Evolutionary conservation across 2,888 invertebrate genomes (phyloP), one percentile per base, ranked within the genome.

Genomic region (Cordilura impudica): DNA sequence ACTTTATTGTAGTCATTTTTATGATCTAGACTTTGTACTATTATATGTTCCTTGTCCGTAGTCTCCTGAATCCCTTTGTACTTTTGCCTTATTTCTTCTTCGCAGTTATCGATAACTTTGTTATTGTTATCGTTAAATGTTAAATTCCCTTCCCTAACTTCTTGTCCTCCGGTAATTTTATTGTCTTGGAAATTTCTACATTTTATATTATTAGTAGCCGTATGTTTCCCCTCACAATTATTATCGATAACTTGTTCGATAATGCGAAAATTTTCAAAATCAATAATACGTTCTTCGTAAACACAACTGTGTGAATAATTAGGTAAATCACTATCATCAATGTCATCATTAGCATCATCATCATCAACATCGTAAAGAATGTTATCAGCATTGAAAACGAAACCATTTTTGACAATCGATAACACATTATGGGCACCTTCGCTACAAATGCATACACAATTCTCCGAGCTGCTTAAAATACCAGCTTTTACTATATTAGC

Each of bases 221-320:
- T 69, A 51, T 76, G 79, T 29, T 77, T 81, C 6, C 75, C 76
- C 18, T 70, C 70, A 29, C 72, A 73, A 58, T 81, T 84, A 67
- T 85, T 87, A 60, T 88, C 88, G 81, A 87, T 86, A 29, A 87
- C 88, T 66, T 87, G 87, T 69, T 87, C 88, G 75, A 88, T 87
- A 2, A 87, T 87, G 26, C 87, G 85, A 70, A 87, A 81, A 72
- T 87, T 88, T 69, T 87, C 88, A 66, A 86, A 87, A 67, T 87
- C 87, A 29, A 87, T 85, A 12, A 87, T 87, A 0, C 88, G 84
- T 4, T 81, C 81, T 29, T 82, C 74, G 58, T 82, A 82, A 2
- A 80, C 54, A 53, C 81, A 81, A 45, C 81, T 81, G 12, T 67
- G 73, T 7, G 78, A 78, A 61, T 81, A 81, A 8, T 77, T 81